Evolutionary conservation across 2,797 vertebrate species (phyloP), one percentile per base, ranked within the genome.

Genomic region (Mormyrus hasselquistii): DNA sequence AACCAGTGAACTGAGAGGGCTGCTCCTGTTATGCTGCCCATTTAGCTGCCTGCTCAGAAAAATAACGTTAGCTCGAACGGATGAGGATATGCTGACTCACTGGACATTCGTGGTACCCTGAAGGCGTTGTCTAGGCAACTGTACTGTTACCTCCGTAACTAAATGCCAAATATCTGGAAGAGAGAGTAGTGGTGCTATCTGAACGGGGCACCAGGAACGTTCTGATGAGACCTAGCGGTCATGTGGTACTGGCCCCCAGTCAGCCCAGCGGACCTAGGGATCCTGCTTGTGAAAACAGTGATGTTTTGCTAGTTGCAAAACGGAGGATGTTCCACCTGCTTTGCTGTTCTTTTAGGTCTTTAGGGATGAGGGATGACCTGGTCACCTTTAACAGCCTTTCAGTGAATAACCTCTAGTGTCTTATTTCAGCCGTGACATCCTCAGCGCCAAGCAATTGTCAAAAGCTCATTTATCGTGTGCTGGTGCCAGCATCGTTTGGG

Each of bases 401-500:
- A 92, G 86, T 91, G 90, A 90, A 92, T 91, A 93, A 88, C 92
- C 94, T 92, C 90, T 86, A 91, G 94, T 95, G 95, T 95, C 95
- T 95, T 95, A 92, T 87, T 91, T 92, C 91, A 94, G 94, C 93
- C 91, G 91, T 62, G 86, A 88, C 92, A 91, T 93, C 93, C 93
- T 95, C 93, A 91, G 50, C 76, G 88, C 19, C 41, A 86, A 52
- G 22, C 50, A 38, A 9, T 59, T 8, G 7, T 41, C 10, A 47
- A 16, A 55, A 50, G 9, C 19, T 86, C 14, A 22, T 22, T 86
- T 55, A 16, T 52, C 1, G 8, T 22, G 82, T 84, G 9, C n/a
- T 2, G 47, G 41, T 84, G 41, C 47, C 41, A 84, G 82, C n/a
- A 12, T 44, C 8, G 2, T 10, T 19, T 44, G 73, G 2, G 73